Evolutionary conservation across 2,113 vertebrate genomes (phyloP), one percentile per base, ranked within the genome.

Genomic region (Corythornis cristatus): DNA sequence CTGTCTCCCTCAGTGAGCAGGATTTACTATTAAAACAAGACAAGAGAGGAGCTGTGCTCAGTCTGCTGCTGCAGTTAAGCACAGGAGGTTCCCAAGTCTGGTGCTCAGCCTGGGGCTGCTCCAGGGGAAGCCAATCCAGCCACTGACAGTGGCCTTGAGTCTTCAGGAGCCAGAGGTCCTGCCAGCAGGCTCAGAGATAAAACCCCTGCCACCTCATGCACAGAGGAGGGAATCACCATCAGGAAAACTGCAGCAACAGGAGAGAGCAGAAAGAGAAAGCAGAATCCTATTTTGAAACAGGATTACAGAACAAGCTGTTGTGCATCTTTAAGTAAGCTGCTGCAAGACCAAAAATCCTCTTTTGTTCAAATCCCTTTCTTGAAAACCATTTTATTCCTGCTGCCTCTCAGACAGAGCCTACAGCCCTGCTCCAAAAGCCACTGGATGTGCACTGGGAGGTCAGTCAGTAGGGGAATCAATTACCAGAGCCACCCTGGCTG

Each of bases 381-480:
- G 83, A 71, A 60, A 89, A 74, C 6, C 22, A 17, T 48, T 65
- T 84, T 11, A 53, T 76, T 62, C 58, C 71, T 61, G 81, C 64
- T 58, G 75, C 54, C 8, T 19, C 74, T 54, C 57, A 50, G 68
- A 16, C 26, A 73, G 73, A 72, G 43, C 16, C 12, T 4, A 54
- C 1, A 11, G 48, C 40, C 29, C 80, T 65, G 57, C 31, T 67
- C 51, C 45, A 62, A 3, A 26, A 45, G 23, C 3, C 78, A 37
- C 1, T 0, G 22, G 83, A 15, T 37, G 17, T 3, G 29, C 50
- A 40, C 1, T 2, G 43, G 31, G 1, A 3, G 48, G 11, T 11
- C 75, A 12, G 43, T 31, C 53, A 61, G 28, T 1, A 15, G 37
- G 66, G 57, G 15, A 48, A 53, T 40, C 18, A 53, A 53, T 40